Percentiles rank a stretch among this genome's conserved stretches.
These are phyloP conservation scores for Plecturocebus donacophilus DNA, from an alignment of 2,113 vertebrate genomes.

Conservation along the genomic window DNA sequence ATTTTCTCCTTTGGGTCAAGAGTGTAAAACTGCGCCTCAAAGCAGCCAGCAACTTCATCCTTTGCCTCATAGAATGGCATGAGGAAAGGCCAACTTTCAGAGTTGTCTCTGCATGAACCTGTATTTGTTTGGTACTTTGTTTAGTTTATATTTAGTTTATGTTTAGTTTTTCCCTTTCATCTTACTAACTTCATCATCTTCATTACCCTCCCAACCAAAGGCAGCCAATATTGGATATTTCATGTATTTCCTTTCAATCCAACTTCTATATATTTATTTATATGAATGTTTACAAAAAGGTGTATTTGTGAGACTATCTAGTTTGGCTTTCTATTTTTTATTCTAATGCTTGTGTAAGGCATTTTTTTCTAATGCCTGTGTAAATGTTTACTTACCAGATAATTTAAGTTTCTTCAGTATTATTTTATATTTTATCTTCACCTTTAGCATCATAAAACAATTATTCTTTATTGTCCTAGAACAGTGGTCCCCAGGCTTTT, in stretches of 20 bases:
- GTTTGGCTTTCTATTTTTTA: not conserved
- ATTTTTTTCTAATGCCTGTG: not conserved
- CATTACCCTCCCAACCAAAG: not conserved
- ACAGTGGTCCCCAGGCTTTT: not conserved
- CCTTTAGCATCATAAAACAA: not conserved
- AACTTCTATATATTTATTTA: not conserved
- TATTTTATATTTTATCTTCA: constrained; percentile 1
- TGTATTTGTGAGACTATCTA: not conserved
- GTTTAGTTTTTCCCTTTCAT: not conserved
- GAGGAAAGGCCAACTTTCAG: not conserved
- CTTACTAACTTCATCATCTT: not conserved
- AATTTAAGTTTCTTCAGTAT: not conserved
- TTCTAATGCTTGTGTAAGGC: not conserved
- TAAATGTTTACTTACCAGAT: not conserved
- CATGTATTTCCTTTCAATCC: not conserved
- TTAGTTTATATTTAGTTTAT: not conserved
- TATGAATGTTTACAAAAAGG: not conserved
- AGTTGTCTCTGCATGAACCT: not conserved
- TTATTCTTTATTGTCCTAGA: not conserved
- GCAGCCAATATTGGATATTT: not conserved
- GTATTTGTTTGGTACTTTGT: not conserved
- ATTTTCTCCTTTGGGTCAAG: not conserved
- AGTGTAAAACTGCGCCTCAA: not conserved
- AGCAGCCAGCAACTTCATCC: not conserved
- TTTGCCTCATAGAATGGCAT: not conserved